Percentiles rank a stretch among this genome's conserved stretches.
These are phyloP conservation scores for Perdita meconis DNA, from an alignment of 2,888 invertebrate species.

Conservation along the genomic window DNA sequence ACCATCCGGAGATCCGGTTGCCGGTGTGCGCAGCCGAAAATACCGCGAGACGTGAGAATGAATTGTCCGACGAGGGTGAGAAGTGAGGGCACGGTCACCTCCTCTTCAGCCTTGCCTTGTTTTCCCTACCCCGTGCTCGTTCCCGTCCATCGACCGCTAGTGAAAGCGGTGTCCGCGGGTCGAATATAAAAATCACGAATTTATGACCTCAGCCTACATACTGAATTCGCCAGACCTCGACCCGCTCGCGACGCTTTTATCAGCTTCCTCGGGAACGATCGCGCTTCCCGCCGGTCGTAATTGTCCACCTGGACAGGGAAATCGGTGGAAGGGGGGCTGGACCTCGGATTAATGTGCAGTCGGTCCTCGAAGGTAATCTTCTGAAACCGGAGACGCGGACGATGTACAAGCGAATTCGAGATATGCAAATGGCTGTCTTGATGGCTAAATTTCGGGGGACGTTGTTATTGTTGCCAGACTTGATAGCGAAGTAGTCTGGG, in stretches of 20 bases:
- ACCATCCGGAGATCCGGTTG: slow-evolving; percentile 72
- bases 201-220: slow-evolving; percentile 63
- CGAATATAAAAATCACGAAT: slow-evolving; percentile 63
- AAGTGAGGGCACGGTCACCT: not conserved
- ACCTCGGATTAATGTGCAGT: slow-evolving; percentile 17
- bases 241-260: slow-evolving; percentile 35
- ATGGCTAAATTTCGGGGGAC: slow-evolving; percentile 30
- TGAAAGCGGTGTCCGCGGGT: slow-evolving; percentile 61
- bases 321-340: not conserved
- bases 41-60: slow-evolving; percentile 52
- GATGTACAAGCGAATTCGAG: not conserved
- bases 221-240: slow-evolving; percentile 37
- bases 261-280: slow-evolving; percentile 33
- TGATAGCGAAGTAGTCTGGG: not conserved
- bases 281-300: slow-evolving; percentile 20
- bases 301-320: not conserved
- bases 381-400: not conserved
- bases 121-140: slow-evolving; percentile 15
- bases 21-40: slow-evolving; percentile 53
- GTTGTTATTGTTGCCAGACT: slow-evolving; percentile 10
- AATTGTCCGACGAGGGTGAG: slow-evolving; percentile 14
- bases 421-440: slow-evolving; percentile 36
- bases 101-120: not conserved
- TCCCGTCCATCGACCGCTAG: slow-evolving; percentile 46
- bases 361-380: not conserved